Evolutionary conservation across 1,140 invertebrate genomes (phyloP).

Genomic region (Drosophila subpulchrella): DNA sequence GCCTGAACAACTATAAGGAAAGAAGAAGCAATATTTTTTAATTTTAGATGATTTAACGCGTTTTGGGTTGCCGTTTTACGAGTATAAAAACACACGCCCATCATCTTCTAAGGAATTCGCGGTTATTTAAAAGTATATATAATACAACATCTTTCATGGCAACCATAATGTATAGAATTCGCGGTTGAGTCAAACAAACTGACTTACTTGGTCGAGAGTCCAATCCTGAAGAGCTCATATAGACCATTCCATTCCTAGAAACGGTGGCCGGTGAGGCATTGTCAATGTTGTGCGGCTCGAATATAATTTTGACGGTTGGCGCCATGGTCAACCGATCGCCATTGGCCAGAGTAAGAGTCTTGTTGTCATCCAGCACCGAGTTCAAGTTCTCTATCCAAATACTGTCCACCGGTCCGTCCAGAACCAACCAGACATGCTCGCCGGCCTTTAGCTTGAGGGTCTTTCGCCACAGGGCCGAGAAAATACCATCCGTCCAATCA

Average conservation of each 20-base stretch:
- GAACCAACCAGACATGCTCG: constrained; percentile 95
- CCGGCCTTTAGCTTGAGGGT: constrained; percentile 95
- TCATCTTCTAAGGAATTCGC: too few relatives aligned
- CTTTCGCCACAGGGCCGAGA: constrained; percentile 97
- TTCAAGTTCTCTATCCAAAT: constrained; percentile 99
- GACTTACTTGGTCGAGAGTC: constrained; percentile 92
- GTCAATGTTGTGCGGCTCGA: constrained; percentile 98
- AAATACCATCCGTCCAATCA: constrained; percentile 99
- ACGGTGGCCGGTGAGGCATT: constrained; percentile 98
- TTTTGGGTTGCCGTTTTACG: too few relatives aligned
- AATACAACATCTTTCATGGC: too few relatives aligned
- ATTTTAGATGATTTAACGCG: too few relatives aligned
- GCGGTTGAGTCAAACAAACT: too few relatives aligned
- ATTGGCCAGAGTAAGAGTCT: constrained; percentile 96
- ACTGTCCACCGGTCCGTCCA: constrained; percentile 97
- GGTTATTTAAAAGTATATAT: too few relatives aligned
- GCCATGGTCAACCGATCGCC: constrained; percentile 97
- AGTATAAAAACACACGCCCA: too few relatives aligned
- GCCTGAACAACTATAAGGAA: constrained; percentile 86
- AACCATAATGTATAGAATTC: too few relatives aligned
- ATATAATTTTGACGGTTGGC: constrained; percentile 96
- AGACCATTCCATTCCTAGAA: constrained; percentile 98
- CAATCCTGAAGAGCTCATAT: constrained; percentile 97
- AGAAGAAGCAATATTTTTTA: too few relatives aligned
- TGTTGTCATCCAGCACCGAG: constrained; percentile 97